These are phyloP conservation scores for Aulostomus chinensis DNA, from an alignment of 2,797 vertebrate genomes.

Conservation along the genomic window DNA sequence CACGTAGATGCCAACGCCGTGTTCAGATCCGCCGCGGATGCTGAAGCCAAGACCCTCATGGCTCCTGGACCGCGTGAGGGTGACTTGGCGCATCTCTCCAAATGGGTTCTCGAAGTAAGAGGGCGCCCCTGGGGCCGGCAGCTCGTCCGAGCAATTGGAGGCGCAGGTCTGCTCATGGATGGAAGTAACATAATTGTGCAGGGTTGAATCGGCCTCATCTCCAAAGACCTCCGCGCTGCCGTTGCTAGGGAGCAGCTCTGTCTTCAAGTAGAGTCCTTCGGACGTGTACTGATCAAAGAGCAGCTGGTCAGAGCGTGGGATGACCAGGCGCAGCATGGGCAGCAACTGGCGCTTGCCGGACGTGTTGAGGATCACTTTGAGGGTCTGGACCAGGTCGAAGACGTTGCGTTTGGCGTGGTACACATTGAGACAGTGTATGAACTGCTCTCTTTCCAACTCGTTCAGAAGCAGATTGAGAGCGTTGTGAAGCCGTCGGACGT, in stretches of 20 bases:
- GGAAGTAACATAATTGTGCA: conserved; percentile 48
- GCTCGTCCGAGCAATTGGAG: conserved; percentile 44
- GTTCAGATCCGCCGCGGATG: conserved; percentile 93
- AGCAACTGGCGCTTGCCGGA: conserved; percentile 87
- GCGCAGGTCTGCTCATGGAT: conserved; percentile 47
- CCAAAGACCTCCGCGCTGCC: conserved; percentile 36
- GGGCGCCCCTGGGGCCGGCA: background rate
- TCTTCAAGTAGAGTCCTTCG: conserved; percentile 88
- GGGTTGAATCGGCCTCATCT: conserved; percentile 34
- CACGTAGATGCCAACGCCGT: conserved; percentile 94
- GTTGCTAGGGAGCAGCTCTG: conserved; percentile 55
- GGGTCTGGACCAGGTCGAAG: conserved; percentile 92
- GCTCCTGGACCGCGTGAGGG: conserved; percentile 86
- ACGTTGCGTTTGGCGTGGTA: conserved; percentile 95
- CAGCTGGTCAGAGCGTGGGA: conserved; percentile 94
- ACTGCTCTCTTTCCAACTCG: conserved; percentile 89
- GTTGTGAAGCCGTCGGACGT: conserved; percentile 90
- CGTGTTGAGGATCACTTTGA: conserved; percentile 88
- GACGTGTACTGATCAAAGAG: conserved; percentile 96
- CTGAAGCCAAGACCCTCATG: conserved; percentile 95
- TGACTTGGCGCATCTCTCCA: conserved; percentile 84
- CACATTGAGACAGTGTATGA: conserved; percentile 92
- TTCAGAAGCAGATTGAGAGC: conserved; percentile 88
- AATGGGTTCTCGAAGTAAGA: conserved; percentile 19
- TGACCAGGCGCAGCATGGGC: conserved; percentile 92